Evolutionary conservation across 2,113 vertebrate species (phyloP), one percentile per base, ranked within the genome.

Genomic region (Melanostigma gelatinosum): DNA sequence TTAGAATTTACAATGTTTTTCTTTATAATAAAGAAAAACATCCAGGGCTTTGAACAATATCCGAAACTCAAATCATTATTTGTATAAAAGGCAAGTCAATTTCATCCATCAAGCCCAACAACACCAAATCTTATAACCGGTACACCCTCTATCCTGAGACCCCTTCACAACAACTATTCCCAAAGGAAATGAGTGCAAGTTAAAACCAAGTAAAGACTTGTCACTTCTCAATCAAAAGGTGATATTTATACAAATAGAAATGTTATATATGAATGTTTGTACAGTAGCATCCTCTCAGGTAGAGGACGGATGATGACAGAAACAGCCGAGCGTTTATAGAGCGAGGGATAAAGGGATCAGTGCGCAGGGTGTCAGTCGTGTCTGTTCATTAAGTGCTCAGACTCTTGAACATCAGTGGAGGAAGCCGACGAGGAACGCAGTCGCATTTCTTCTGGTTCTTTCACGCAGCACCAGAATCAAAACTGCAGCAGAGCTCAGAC

Each of bases 341-440:
- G 73, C 7, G 60, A 87, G 77, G 77, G 89, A 92, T 91, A 92
- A 92, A 90, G 69, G 73, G 90, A 93, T 94, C 79, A 88, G 88
- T 57, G 79, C 68, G 77, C 44, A 79, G 82, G 75, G 86, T 87
- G 91, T 92, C 88, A 91, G 87, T 85, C 83, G 87, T 62, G 85
- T 79, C 82, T 77, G 92, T 91, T 87, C 88, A 91, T 94, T 93
- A 94, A 86, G 90, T 73, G 87, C 87, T 93, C 89, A 93, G 90
- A 89, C 82, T 77, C 57, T 65, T 70, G 32, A 70, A 80, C 81
- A 83, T 77, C 55, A 72, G 87, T 54, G 75, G 72, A 80, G 80
- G 48, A 38, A 34, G 83, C 75, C 46, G 60, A 61, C 27, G 5
- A 60, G 57, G 57, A 32, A 77, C 67, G 44, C 55, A 6, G 52